Evolutionary conservation across 1,140 invertebrate species (phyloP).

Genomic region (Nasonia giraulti): DNA sequence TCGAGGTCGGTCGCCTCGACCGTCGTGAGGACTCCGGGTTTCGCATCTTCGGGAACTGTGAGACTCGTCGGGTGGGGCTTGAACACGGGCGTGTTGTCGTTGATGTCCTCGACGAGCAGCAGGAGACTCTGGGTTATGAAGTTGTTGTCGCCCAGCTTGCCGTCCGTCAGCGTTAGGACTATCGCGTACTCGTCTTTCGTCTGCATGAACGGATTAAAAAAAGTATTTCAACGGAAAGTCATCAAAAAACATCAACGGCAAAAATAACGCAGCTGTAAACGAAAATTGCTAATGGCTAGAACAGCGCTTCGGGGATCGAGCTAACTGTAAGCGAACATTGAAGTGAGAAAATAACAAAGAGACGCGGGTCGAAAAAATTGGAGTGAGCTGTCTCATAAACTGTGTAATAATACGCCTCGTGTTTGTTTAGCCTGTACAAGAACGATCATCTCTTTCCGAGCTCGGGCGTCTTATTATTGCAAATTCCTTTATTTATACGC

Average conservation of each 20-base stretch:
- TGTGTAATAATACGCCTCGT: neutral
- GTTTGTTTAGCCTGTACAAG: neutral
- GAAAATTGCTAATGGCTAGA: neutral
- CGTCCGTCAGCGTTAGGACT: slow-evolving; percentile 92
- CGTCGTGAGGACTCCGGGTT: slow-evolving; percentile 83
- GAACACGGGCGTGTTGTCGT: slow-evolving; percentile 93
- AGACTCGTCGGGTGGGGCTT: slow-evolving; percentile 88
- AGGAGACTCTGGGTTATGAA: slow-evolving; percentile 93
- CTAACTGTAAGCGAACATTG: neutral
- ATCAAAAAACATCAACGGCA: neutral
- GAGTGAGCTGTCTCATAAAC: neutral
- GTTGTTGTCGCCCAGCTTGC: slow-evolving; percentile 88
- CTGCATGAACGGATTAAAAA: slow-evolving; percentile 68
- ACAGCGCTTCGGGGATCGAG: neutral
- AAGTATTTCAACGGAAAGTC: neutral
- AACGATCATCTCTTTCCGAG: neutral
- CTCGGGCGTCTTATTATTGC: neutral
- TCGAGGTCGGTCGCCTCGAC: slow-evolving; percentile 92
- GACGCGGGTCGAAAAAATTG: neutral
- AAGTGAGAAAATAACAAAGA: slow-evolving; percentile 6
- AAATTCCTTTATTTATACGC: neutral
- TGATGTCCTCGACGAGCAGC: slow-evolving; percentile 92
- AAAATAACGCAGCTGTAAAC: neutral
- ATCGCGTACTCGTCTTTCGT: slow-evolving; percentile 90
- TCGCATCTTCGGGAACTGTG: slow-evolving; percentile 85